Evolutionary conservation across 2,888 invertebrate species (phyloP).

Genomic region (Patella depressa): DNA sequence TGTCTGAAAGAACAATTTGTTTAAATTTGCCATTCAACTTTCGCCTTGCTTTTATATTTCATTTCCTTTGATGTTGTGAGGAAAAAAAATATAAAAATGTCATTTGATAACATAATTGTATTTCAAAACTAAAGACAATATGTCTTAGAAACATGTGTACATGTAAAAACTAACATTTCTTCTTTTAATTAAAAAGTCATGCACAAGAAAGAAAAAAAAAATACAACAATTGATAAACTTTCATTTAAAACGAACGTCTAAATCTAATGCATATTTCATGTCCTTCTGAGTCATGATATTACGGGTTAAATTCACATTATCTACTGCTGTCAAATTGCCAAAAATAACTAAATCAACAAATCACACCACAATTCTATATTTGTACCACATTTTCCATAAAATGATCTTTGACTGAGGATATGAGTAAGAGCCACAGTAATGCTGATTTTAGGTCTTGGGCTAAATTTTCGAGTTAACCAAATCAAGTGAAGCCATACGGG

Average conservation of each 20-base stretch:
- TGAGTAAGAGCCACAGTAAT: conserved; percentile 6
- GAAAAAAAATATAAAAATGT: too few species aligned
- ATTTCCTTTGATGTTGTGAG: too few species aligned
- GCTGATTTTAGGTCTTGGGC: not conserved
- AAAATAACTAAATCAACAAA: conserved; percentile 13
- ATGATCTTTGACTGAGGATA: conserved; percentile 13
- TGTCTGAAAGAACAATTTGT: too few species aligned
- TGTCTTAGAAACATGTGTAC: too few species aligned
- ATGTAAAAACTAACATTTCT: not conserved
- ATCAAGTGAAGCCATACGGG: conserved; percentile 7
- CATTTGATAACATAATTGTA: too few species aligned
- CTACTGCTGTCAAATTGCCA: conserved; percentile 10
- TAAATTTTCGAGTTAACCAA: not conserved
- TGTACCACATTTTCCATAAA: conserved; percentile 13
- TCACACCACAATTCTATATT: conserved; percentile 13
- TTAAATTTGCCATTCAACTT: too few species aligned
- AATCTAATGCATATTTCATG: conserved; percentile 10
- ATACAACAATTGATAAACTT: conserved; percentile 6
- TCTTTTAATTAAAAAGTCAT: not conserved
- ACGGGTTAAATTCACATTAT: conserved; percentile 11
- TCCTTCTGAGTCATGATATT: conserved; percentile 1
- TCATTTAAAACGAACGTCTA: not conserved
- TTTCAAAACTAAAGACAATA: too few species aligned
- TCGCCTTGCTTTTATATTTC: too few species aligned
- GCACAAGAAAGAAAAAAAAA: not conserved